Base-by-base conservation (phyloP, 2,888 invertebrate genomes). In the Carterocephalus palaemon region DNA sequence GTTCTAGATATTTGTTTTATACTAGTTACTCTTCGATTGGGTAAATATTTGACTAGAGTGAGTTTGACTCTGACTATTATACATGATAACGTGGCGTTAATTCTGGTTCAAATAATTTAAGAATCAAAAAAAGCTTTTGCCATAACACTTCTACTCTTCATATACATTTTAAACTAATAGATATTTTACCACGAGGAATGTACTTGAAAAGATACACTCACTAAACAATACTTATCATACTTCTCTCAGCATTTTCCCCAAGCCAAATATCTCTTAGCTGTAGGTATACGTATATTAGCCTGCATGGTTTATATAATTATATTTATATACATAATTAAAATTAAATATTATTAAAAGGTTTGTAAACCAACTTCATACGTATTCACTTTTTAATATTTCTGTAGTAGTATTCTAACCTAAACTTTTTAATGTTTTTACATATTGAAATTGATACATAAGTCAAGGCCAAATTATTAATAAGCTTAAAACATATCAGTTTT, bases 1-100 rank as follows among this genome's bases (percentile, higher is more conserved):
- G 76, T 71, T 73, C 76, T 83, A 79, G 72, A 70, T 67, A 68
- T 71, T 69, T 67, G 62, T 70, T 69, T 67, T 61, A 64, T 59
- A 62, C 54, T 66, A 66, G 58, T 63, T 63, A 59, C 67, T 70
- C 62, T 68, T 64, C 61, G 59, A 60, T 59, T 62, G 72, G 72
- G 72, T 69, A 60, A 65, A 69, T 67, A 68, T 71, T 67, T 70
- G 68, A 69, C 59, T 54, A 59, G 59, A 56, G 52, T 60, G 52
- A 45, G 45, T 45, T 47, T 49, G 41, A 52, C 43, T 46, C 39
- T 50, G 46, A 46, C 45, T 32, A 36, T 31, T 28, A 47, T 36
- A 32, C 34, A 46, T 46, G 4, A 22, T 10, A 29, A 3, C 13
- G 19, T 23, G 19, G 13, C 8, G 17, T 10, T 2, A 12, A 8